These are phyloP conservation scores for Drosophila kuntzei DNA, from an alignment of 2,888 invertebrate genomes.

Conservation along the genomic window DNA sequence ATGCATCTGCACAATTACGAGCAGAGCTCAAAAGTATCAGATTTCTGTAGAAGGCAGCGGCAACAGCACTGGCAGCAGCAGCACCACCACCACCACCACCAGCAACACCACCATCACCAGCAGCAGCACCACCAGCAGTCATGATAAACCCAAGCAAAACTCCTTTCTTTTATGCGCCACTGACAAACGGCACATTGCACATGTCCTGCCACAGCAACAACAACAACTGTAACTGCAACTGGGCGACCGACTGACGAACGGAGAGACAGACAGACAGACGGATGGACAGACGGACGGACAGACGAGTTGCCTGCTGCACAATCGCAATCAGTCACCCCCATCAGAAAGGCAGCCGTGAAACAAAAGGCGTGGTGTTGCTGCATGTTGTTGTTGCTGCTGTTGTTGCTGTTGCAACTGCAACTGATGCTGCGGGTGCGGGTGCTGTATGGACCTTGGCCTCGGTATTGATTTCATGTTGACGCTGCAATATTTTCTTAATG, in stretches of 20 bases:
- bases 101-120: conserved; percentile 35
- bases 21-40: conserved; percentile 69
- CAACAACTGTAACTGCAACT: conserved; percentile 32
- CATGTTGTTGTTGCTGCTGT: conserved; percentile 25
- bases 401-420: conserved; percentile 30
- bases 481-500: conserved; percentile 82
- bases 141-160: conserved; percentile 60
- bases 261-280: conserved; percentile 9
- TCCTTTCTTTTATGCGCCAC: conserved; percentile 81
- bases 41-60: conserved; percentile 70
- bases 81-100: conserved; percentile 26
- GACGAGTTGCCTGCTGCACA: conserved; percentile 63
- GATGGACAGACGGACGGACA: conserved; percentile 13
- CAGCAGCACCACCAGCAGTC: conserved; percentile 41
- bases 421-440: conserved; percentile 46
- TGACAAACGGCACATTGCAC: conserved; percentile 82
- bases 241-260: conserved; percentile 22
- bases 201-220: conserved; percentile 62
- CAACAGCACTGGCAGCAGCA: conserved; percentile 34
- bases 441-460: conserved; percentile 67
- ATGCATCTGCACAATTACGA: conserved; percentile 80
- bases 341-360: conserved; percentile 78
- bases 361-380: conserved; percentile 66
- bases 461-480: conserved; percentile 81
- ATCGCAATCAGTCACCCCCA: conserved; percentile 80